Percentiles rank a stretch among this genome's conserved stretches.
phyloP scores from a whole-genome alignment of 2,113 vertebrate genomes.

The Lethenteron camtschaticum region DNA sequence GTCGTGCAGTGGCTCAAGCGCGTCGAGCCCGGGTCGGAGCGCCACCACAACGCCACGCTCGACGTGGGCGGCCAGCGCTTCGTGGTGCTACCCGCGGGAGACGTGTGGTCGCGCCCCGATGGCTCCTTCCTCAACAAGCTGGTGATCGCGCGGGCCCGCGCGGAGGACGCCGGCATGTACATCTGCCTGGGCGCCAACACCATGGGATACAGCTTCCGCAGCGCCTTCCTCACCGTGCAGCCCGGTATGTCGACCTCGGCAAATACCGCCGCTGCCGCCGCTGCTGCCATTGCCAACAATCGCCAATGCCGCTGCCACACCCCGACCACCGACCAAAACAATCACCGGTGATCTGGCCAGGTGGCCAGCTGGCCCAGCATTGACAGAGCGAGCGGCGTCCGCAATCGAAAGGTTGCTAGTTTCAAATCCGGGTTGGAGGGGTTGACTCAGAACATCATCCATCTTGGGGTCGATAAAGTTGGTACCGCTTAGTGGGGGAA shows the following conservation, averaged over 20 bases:
- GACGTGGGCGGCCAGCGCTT: conserved; percentile 21
- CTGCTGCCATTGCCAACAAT: too few species aligned
- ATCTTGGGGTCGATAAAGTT: too few species aligned
- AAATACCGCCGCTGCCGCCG: too few species aligned
- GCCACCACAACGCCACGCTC: conserved; percentile 19
- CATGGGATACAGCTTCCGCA: conserved; percentile 23
- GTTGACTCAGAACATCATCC: too few species aligned
- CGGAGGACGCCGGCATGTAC: conserved; percentile 23
- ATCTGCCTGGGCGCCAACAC: conserved; percentile 24
- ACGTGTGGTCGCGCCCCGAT: conserved; percentile 23
- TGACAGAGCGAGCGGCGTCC: too few species aligned
- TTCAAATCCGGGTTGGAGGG: too few species aligned
- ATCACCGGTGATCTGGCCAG: too few species aligned
- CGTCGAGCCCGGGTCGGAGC: conserved; percentile 17
- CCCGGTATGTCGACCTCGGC: conserved; percentile 14
- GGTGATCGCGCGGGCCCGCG: conserved; percentile 17
- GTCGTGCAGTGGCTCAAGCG: conserved; percentile 23
- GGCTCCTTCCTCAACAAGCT: conserved; percentile 25
- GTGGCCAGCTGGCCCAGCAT: too few species aligned
- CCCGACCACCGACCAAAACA: too few species aligned
- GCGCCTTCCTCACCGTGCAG: conserved; percentile 21
- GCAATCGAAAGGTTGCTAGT: too few species aligned
- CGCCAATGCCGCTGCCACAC: too few species aligned
- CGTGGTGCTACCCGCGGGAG: conserved; percentile 20
- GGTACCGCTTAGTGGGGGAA: too few species aligned